Evolutionary conservation across 1,140 invertebrate species (phyloP).

Genomic region (Aphis gossypii): DNA sequence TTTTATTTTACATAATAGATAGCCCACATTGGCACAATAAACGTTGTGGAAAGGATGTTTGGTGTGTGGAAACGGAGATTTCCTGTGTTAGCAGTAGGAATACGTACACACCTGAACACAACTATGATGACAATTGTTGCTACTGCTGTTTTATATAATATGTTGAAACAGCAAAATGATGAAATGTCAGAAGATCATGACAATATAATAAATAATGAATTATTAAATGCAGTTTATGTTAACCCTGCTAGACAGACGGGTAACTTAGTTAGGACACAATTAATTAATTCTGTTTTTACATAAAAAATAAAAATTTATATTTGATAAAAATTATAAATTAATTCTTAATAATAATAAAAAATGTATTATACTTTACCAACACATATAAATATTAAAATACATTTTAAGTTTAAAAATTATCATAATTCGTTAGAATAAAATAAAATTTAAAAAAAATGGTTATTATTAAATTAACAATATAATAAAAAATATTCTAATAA

Average conservation of each 20-base stretch:
- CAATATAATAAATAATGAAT: neutral
- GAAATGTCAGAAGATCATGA: neutral
- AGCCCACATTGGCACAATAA: slow-evolving; percentile 58
- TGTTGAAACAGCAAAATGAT: neutral
- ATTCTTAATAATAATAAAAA: too few species aligned
- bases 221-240: neutral
- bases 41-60: slow-evolving; percentile 60
- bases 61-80: slow-evolving; percentile 64
- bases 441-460: too few species aligned
- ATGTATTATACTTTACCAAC: too few species aligned
- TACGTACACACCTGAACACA: neutral
- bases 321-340: too few species aligned
- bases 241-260: neutral
- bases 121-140: slow-evolving; percentile 6
- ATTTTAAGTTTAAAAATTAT: too few species aligned
- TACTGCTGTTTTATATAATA: slow-evolving; percentile 45
- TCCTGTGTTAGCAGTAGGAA: slow-evolving; percentile 59
- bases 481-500: too few species aligned
- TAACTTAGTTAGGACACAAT: neutral
- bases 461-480: too few species aligned
- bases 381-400: too few species aligned
- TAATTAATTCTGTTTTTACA: neutral
- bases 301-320: too few species aligned
- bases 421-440: too few species aligned
- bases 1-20: neutral